Base-by-base conservation (phyloP, 1,140 invertebrate species). In the Cotesia vestalis region DNA sequence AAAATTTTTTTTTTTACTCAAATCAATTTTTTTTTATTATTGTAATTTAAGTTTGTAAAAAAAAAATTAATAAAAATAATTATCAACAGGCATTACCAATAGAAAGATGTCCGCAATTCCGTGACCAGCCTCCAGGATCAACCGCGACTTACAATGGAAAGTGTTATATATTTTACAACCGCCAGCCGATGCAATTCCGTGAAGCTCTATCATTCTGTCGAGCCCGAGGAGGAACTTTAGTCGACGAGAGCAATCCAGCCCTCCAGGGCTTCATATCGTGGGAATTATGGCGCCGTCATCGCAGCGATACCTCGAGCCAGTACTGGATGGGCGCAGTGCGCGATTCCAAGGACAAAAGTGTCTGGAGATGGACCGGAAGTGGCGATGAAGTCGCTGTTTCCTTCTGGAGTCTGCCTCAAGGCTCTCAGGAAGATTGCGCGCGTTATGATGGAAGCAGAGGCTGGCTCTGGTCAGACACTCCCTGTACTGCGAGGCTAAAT, bases 81-180 rank as follows among this genome's bases (percentile, higher is more conserved):
- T 46, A 46, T 46, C n/a, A 9, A 59, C 4, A 92, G 88, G 96
- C 96, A 1, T 81, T 98, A 72, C 96, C 96, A 0, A 96, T 97
- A 72, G 96, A 97, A 85, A 89, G 96, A 71, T 98, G 96, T 84
- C 96, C 96, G 1, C 94, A 96, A 75, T 97, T 97, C 84, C 84
- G 95, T 35, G 95, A 97, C 81, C 95, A 97, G 81, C 95, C 95
- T 0, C 94, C 95, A 0, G 96, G 96, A 11, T 95, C 94, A 38
- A 94, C 95, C 0, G 95, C 96, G 1, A 97, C 96, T 0, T 98
- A 98, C 85, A 97, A 97, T 80, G 96, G 96, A 62, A 97, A 97
- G 87, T 98, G 96, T 83, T 98, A 98, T 82, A 95, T 96, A 73
- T 98, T 98, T 86, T 97, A 97, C 85, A 95, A 96, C 79, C 88